Percentiles rank a stretch among this genome's conserved stretches.
Evolutionary conservation across 2,113 vertebrate species (phyloP).

Genomic region (Etia nguti): DNA sequence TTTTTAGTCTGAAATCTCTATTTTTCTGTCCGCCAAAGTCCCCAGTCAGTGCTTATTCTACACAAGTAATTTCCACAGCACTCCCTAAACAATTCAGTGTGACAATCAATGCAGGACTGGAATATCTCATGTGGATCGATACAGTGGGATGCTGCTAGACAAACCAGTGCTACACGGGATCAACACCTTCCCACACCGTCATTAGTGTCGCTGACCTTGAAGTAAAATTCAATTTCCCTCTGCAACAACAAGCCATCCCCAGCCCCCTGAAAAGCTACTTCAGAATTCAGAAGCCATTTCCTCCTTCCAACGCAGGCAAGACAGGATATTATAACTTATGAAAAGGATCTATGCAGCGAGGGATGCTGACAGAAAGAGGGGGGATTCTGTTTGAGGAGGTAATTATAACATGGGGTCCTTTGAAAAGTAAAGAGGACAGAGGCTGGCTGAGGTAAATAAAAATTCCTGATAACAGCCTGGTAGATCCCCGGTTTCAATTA

Average conservation of each 20-base stretch:
- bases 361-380: conserved; percentile 31
- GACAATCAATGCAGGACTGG: conserved; percentile 59
- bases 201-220: conserved; percentile 76
- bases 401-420: conserved; percentile 61
- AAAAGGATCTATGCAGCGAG: conserved; percentile 33
- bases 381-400: conserved; percentile 66
- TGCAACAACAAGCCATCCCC: conserved; percentile 41
- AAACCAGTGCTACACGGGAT: conserved; percentile 50
- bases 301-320: conserved; percentile 24
- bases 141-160: conserved; percentile 33
- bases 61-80: conserved; percentile 35
- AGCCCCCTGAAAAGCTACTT: conserved; percentile 49
- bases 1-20: neutral
- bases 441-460: conserved; percentile 51
- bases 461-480: conserved; percentile 37
- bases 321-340: conserved; percentile 70
- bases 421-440: conserved; percentile 39
- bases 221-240: conserved; percentile 76
- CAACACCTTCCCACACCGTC: conserved; percentile 62
- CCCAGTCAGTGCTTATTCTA: conserved; percentile 21
- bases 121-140: conserved; percentile 56
- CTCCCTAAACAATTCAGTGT: conserved; percentile 36
- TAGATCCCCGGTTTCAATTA: conserved; percentile 58
- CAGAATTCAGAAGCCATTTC: conserved; percentile 65
- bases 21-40: neutral